Evolutionary conservation across 1,140 invertebrate genomes (phyloP).

Genomic region (Anastrepha obliqua): DNA sequence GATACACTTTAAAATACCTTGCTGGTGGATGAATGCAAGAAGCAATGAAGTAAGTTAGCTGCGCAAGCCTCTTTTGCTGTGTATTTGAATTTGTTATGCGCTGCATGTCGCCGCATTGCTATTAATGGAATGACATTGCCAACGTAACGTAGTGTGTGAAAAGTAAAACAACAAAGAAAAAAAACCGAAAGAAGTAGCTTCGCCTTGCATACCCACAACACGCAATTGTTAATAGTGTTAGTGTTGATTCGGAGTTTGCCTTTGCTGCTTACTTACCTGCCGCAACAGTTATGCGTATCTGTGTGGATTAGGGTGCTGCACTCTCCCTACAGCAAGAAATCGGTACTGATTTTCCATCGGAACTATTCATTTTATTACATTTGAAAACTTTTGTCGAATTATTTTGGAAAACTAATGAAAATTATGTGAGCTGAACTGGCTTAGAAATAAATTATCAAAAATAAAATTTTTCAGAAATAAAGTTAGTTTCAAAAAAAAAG

Average conservation of each 20-base stretch:
- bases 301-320: no score
- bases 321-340: no score
- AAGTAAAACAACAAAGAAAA: not conserved
- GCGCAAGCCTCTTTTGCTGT: not conserved
- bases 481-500: no score
- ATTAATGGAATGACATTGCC: constrained; percentile 8
- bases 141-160: not conserved
- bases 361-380: no score
- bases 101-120: constrained; percentile 7
- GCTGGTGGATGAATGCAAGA: not conserved
- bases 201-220: not conserved
- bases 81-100: not conserved
- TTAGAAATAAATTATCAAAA: no score
- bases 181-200: not conserved
- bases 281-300: not conserved
- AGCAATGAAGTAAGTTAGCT: not conserved
- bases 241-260: not conserved
- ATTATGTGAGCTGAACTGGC: no score
- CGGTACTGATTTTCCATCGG: no score
- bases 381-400: no score
- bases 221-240: not conserved
- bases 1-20: not conserved
- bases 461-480: no score
- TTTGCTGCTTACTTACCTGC: not conserved
- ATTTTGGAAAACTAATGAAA: no score